Base-by-base conservation (phyloP, 2,888 invertebrate species). In the Dinocampus coccinellae region DNA sequence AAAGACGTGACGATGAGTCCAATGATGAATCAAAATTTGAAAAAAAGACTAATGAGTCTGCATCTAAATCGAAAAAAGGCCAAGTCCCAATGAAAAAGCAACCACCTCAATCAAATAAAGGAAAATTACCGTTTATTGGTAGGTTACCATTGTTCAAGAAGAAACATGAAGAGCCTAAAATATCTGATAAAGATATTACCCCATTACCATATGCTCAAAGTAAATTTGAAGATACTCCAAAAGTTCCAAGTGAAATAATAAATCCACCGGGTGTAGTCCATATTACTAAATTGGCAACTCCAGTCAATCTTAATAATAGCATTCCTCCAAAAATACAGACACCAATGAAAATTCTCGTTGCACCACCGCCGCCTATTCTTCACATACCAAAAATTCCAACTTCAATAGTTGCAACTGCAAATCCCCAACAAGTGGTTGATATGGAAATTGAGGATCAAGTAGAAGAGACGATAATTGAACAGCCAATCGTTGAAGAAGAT, bases 41-140 rank as follows among this genome's bases (percentile, higher is more conserved):
- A 67, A 87, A 84, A 66, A 85, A 85, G 72, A 82, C 85, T 2
- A 84, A 80, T 73, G 85, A 83, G 26, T 84, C 81, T 0, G 81
- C 82, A 3, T 81, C 83, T 0, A 83, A 85, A 68, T 76, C 79
- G 2, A 83, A 83, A 63, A 85, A 84, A 73, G 78, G 79, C 11
- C 77, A 73, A 9, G 65, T 76, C 1, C 60, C 81, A 61, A 82
- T 83, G 74, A 87, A 86, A 74, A 86, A 86, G 34, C 72, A 84
- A 1, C 78, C 73, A 7, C 79, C 73, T 3, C 85, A 83, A 3
- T 84, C 85, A 62, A 77, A 77, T 0, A 91, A 92, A 75, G 93
- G 92, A 74, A 95, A 94, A 84, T 89, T 95, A 83, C 95, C 95
- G 0, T 95, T 95, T 79, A 95, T 95, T 76, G 96, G 95, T 76